Evolutionary conservation across 2,888 invertebrate species (phyloP).

Genomic region (Sarcophaga caerulescens): DNA sequence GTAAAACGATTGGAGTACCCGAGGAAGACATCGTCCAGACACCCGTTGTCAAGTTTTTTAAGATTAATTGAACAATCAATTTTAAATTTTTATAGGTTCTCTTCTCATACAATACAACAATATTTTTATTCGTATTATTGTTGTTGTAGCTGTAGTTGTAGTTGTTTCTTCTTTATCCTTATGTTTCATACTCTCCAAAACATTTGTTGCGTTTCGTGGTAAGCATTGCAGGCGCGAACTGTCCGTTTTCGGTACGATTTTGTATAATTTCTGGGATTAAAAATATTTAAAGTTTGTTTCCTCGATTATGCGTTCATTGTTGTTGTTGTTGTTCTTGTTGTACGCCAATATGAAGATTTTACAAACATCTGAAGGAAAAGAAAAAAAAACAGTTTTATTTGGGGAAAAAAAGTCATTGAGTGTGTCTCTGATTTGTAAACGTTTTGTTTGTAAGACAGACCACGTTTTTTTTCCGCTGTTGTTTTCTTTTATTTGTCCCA

Average conservation of each 20-base stretch:
- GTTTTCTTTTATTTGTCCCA: slow-evolving; percentile 29
- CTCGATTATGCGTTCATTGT: not conserved
- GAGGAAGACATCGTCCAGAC: slow-evolving; percentile 68
- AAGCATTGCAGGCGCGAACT: slow-evolving; percentile 19
- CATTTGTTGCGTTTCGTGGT: not conserved
- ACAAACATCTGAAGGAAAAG: slow-evolving; percentile 4
- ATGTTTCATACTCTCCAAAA: not conserved
- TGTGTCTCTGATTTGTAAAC: slow-evolving; percentile 66
- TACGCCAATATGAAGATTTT: slow-evolving; percentile 43
- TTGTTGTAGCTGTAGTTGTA: slow-evolving; percentile 53
- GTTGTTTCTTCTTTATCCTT: slow-evolving; percentile 20
- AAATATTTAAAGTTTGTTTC: slow-evolving; percentile 58
- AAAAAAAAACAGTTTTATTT: not conserved
- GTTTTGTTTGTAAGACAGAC: slow-evolving; percentile 58
- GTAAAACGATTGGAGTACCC: slow-evolving; percentile 25
- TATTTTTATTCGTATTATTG: not conserved
- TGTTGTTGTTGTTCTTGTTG: not conserved
- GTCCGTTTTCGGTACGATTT: not conserved
- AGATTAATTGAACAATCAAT: slow-evolving; percentile 81
- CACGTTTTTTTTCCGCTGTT: slow-evolving; percentile 3
- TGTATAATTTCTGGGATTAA: slow-evolving; percentile 44
- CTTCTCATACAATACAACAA: slow-evolving; percentile 52
- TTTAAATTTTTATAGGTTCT: slow-evolving; percentile 79
- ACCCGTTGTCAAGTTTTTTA: slow-evolving; percentile 77
- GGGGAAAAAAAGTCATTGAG: slow-evolving; percentile 20